Percentiles rank a stretch among this genome's conserved stretches.
These are phyloP conservation scores for Ara ararauna DNA, from an alignment of 2,797 vertebrate genomes.

Conservation along the genomic window DNA sequence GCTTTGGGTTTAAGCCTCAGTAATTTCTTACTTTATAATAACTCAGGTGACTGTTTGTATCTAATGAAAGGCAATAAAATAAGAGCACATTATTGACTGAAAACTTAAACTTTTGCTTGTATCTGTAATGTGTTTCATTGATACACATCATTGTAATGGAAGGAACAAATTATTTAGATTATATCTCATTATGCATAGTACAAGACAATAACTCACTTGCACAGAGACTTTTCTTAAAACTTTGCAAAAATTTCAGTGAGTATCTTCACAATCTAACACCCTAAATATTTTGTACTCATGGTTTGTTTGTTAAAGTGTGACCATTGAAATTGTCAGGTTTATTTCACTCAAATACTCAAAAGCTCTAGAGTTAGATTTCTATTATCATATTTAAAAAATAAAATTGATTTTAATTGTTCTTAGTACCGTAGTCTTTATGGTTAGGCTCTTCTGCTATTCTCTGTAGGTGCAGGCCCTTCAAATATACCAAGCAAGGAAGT, in stretches of 20 bases:
- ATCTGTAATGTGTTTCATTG: not conserved
- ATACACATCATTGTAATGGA: slow-evolving; percentile 35
- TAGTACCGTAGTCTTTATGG: not conserved
- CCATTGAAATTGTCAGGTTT: not conserved
- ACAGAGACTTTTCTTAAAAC: slow-evolving; percentile 16
- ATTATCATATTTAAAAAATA: not conserved
- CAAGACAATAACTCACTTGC: slow-evolving; percentile 24
- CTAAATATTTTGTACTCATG: not conserved
- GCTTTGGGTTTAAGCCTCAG: slow-evolving; percentile 47
- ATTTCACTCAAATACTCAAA: not conserved
- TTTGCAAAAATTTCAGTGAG: not conserved
- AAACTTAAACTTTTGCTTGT: slow-evolving; percentile 36
- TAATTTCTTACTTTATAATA: slow-evolving; percentile 55
- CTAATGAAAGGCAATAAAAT: slow-evolving; percentile 62
- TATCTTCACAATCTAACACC: not conserved
- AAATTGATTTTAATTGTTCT: not conserved
- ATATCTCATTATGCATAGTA: slow-evolving; percentile 46
- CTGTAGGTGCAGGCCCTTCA: not conserved
- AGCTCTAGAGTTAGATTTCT: not conserved
- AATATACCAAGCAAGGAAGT: not conserved
- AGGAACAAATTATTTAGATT: slow-evolving; percentile 61
- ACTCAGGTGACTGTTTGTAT: slow-evolving; percentile 66
- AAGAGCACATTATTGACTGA: slow-evolving; percentile 61
- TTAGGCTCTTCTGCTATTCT: not conserved
- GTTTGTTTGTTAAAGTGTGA: not conserved